A percentile compares a stretch with the other conserved stretches of the same genome.
phyloP scores from a whole-genome alignment of 1,140 invertebrate genomes.

The Sitobion miscanthi region DNA sequence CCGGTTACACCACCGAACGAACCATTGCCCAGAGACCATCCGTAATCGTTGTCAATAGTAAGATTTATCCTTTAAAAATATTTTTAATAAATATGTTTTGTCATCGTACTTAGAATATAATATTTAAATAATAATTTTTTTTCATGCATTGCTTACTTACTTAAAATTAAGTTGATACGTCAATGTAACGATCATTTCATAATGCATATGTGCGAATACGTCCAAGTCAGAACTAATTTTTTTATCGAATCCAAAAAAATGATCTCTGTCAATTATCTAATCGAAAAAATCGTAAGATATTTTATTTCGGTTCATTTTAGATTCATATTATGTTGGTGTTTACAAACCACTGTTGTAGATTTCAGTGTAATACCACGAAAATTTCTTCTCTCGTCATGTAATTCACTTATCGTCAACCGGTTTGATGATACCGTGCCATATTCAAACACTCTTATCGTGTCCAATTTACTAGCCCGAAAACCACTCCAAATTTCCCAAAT shows the following conservation, averaged over 20 bases:
- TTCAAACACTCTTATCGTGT: neutral
- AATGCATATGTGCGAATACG: slow-evolving; percentile 6
- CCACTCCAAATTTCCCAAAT: slow-evolving; percentile 46
- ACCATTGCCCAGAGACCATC: slow-evolving; percentile 15
- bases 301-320: neutral
- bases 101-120: neutral
- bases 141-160: neutral
- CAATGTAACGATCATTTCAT: neutral
- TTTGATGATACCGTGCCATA: neutral
- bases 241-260: slow-evolving; percentile 2
- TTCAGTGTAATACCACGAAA: neutral
- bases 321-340: neutral
- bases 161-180: slow-evolving; percentile 18
- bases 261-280: neutral
- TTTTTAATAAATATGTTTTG: neutral
- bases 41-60: neutral
- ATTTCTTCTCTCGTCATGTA: neutral
- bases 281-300: neutral
- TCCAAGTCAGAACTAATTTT: neutral
- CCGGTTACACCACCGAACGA: neutral
- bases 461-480: neutral
- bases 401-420: neutral
- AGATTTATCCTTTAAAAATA: neutral
- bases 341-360: slow-evolving; percentile 23
- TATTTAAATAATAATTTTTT: neutral